Conservation (phyloP, 2,888 invertebrate species). For the Harpagoxenus sublaevis region DNA sequence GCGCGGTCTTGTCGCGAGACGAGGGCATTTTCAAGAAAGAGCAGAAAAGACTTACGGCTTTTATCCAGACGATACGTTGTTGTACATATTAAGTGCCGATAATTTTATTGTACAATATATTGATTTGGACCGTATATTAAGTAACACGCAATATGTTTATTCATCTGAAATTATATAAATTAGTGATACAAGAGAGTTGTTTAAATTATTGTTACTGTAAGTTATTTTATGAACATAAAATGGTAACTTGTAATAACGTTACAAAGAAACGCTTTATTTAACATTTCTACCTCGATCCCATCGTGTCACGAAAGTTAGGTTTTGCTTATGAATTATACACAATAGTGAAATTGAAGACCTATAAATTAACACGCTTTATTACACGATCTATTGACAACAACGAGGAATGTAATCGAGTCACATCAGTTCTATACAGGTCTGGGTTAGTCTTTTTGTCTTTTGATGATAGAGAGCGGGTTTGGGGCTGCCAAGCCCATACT, state of each 20-base stretch:
- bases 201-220: constrained; percentile 56
- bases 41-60: constrained; percentile 19
- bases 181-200: constrained; percentile 40
- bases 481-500: constrained; percentile 58
- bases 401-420: constrained; percentile 71
- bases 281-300: constrained; percentile 1
- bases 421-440: constrained; percentile 74
- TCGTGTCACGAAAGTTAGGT: background rate
- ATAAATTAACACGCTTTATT: constrained; percentile 70
- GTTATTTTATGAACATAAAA: constrained; percentile 51
- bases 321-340: background rate
- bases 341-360: constrained; percentile 51
- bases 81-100: constrained; percentile 67
- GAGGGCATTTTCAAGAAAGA: constrained; percentile 35
- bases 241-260: constrained; percentile 44
- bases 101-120: constrained; percentile 66
- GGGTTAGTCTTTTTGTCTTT: constrained; percentile 72
- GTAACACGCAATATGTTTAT: constrained; percentile 64
- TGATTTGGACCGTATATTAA: constrained; percentile 40
- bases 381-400: constrained; percentile 63
- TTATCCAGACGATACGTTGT: constrained; percentile 52
- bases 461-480: constrained; percentile 63
- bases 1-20: background rate
- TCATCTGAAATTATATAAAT: constrained; percentile 50
- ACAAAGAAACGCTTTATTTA: constrained; percentile 15